phyloP scores from a whole-genome alignment of 92 coral and sea anemone genomes.

The Porites lobata region DNA sequence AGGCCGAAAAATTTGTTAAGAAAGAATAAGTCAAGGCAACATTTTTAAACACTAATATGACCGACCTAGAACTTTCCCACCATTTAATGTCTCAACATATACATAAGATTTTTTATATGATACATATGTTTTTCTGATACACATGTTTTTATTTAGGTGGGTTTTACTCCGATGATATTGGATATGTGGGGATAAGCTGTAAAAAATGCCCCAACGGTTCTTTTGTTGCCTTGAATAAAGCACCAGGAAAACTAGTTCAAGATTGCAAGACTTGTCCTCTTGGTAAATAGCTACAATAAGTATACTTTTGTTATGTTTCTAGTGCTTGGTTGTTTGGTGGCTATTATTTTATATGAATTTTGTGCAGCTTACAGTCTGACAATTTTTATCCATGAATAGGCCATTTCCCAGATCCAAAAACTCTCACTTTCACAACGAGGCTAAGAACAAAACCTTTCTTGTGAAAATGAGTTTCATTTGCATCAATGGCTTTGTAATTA shows the following conservation, averaged over 20 bases:
- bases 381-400: no score
- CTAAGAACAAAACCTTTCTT: no score
- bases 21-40: no score
- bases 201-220: background rate
- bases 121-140: background rate
- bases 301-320: background rate
- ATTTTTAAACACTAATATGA: background rate
- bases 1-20: no score
- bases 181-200: background rate
- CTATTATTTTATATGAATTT: no score
- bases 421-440: no score
- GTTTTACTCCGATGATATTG: background rate
- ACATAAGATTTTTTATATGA: background rate
- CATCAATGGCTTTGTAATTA: background rate
- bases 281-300: background rate
- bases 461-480: no score
- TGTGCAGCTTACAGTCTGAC: no score
- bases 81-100: background rate
- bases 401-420: no score
- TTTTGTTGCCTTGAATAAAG: conserved; percentile 17
- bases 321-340: background rate
- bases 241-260: background rate
- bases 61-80: background rate
- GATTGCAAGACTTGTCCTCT: background rate
- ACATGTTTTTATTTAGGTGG: background rate